Percentiles rank a stretch among this genome's conserved stretches.
phyloP scores from a whole-genome alignment of 2,797 vertebrate genomes.

The Peromyscus aztecus region DNA sequence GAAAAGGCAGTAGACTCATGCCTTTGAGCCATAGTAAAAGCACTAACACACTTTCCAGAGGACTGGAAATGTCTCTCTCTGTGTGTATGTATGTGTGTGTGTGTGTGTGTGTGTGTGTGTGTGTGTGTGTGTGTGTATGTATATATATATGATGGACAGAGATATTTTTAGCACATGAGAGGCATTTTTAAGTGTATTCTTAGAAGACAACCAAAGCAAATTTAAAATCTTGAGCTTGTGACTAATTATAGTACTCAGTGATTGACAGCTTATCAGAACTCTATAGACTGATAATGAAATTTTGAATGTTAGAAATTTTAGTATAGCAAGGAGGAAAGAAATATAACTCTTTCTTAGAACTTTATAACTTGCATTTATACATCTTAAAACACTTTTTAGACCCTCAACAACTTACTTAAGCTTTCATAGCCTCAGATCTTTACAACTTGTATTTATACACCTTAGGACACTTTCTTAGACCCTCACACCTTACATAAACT shows the following conservation, averaged over 20 bases:
- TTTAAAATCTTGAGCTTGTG: not conserved
- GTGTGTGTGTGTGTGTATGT: no score
- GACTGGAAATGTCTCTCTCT: not conserved
- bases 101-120: no score
- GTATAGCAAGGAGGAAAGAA: not conserved
- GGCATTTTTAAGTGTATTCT: not conserved
- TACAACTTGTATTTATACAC: not conserved
- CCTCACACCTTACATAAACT: not conserved
- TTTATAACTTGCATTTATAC: not conserved
- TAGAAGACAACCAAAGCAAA: not conserved
- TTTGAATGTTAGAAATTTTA: not conserved
- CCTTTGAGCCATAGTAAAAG: not conserved
- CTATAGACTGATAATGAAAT: not conserved
- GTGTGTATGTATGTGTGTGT: no score
- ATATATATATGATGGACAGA: no score
- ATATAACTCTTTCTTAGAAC: not conserved
- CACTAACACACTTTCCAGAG: not conserved
- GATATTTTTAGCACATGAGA: not conserved
- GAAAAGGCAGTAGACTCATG: not conserved
- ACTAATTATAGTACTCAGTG: not conserved
- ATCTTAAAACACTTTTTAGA: not conserved
- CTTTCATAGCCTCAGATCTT: not conserved
- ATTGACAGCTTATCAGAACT: not conserved
- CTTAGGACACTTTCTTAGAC: not conserved
- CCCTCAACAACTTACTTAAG: not conserved